Base-by-base conservation (phyloP, 2,888 invertebrate genomes). In the Callyntrura guangdongensis region DNA sequence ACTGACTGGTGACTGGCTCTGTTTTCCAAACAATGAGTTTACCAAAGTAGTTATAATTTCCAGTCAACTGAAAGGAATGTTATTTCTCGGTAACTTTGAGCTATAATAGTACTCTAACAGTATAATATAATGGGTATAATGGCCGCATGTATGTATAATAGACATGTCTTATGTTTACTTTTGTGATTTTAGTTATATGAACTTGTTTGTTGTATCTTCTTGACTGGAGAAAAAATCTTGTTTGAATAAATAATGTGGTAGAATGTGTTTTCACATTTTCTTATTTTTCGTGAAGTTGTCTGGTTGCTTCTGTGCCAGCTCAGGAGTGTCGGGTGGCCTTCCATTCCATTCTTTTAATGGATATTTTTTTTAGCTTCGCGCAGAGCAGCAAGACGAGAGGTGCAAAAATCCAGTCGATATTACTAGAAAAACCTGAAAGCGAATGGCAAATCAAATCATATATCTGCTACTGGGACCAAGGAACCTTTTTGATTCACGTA, bases 361-460 rank as follows among this genome's bases (percentile, higher is more conserved):
- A 64, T 64, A 6, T 64, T 17, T 59, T 59, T 59, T 59, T 59
- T 17, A 6, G 2, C n/a, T 36, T 36, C 17, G 17, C 25, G 11
- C 22, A 64, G 4, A 25, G n/a, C 25, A 64, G 22, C 59, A 4
- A 61, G 69, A 20, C 20, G 0, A 47, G 3, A 56, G 17, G 27
- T 56, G 79, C 59, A 56, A 56, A 77, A 53, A 49, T 77, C 59
- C 79, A 79, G 56, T 36, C 25, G 59, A 56, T 56, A 79, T 56
- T 79, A 56, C 56, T 79, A 79, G 79, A 79, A 79, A 79, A 79
- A 79, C 79, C 79, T 36, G 79, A 8, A 25, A 4, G 27, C 14
- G 9, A 79, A 20, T 49, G 25, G 64, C 25, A 59, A 36, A 36
- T 45, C 45, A 49, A 47, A 14, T 0, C 27, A 22, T 5, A 9